phyloP scores from a whole-genome alignment of 2,888 invertebrate genomes.

The Thymelicus lineola region DNA sequence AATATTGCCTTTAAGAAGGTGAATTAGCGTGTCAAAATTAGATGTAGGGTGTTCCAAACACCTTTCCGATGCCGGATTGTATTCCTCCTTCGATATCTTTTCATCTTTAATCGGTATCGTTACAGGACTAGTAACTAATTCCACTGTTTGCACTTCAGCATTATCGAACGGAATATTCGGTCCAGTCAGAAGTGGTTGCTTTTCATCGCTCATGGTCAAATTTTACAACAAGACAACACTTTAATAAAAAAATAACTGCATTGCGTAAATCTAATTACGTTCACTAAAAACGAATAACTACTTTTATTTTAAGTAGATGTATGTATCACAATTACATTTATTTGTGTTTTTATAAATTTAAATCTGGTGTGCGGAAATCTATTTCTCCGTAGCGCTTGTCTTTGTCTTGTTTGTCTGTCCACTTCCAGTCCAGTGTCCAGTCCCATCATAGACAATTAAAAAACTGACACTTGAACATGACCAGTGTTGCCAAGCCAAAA shows the following conservation, averaged over 20 bases:
- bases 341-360: background rate
- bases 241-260: slow-evolving; percentile 3
- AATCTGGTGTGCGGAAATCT: background rate
- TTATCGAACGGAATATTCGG: slow-evolving; percentile 67
- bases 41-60: slow-evolving; percentile 92
- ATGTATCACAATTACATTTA: background rate
- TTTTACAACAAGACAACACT: slow-evolving; percentile 20
- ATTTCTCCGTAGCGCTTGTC: background rate
- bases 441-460: too few relatives aligned
- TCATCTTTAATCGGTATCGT: slow-evolving; percentile 53
- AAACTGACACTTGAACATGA: too few relatives aligned
- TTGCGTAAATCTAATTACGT: background rate
- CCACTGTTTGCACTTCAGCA: slow-evolving; percentile 66
- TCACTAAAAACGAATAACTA: background rate
- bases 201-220: slow-evolving; percentile 87
- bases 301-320: background rate
- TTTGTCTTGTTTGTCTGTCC: too few relatives aligned
- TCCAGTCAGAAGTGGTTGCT: slow-evolving; percentile 87
- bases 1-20: slow-evolving; percentile 89
- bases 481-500: too few relatives aligned
- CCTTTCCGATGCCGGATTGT: slow-evolving; percentile 88
- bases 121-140: slow-evolving; percentile 60
- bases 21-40: slow-evolving; percentile 91
- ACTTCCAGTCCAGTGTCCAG: too few relatives aligned
- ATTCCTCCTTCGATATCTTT: slow-evolving; percentile 64